Conservation (phyloP, 2,113 vertebrate species). For the Ptilorrhoa leucosticta region DNA sequence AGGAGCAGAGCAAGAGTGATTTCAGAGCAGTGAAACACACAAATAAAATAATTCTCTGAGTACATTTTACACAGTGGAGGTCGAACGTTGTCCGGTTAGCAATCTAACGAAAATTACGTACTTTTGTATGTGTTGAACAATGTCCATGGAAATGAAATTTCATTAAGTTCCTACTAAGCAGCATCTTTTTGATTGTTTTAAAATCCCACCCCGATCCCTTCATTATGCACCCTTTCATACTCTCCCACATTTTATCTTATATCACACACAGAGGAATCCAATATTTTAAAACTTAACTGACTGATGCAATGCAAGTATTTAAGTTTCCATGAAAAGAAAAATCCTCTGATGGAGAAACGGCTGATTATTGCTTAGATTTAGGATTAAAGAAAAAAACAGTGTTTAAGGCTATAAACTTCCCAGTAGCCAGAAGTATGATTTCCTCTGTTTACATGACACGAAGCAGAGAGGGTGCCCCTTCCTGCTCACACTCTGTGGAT, state of each 20-base stretch:
- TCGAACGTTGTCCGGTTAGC: background rate
- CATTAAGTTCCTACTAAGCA: background rate
- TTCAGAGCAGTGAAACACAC: background rate
- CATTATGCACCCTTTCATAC: background rate
- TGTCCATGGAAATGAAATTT: background rate
- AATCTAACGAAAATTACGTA: background rate
- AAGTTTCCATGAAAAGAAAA: background rate
- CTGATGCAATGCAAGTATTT: background rate
- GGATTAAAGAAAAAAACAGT: background rate
- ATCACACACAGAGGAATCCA: background rate
- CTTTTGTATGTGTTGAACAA: background rate
- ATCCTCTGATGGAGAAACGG: background rate
- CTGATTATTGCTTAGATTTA: background rate
- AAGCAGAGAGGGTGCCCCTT: background rate
- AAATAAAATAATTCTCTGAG: background rate
- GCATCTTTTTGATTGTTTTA: rapidly evolving
- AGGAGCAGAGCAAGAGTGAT: background rate
- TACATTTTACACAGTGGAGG: rapidly evolving
- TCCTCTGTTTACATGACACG: background rate
- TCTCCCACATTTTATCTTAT: background rate
- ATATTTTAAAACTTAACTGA: background rate
- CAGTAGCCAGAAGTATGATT: background rate
- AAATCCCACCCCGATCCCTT: background rate
- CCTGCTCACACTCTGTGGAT: background rate
- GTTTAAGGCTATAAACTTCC: background rate